These are phyloP conservation scores for Percina caprodes DNA, from an alignment of 2,113 vertebrate species.

Conservation along the genomic window DNA sequence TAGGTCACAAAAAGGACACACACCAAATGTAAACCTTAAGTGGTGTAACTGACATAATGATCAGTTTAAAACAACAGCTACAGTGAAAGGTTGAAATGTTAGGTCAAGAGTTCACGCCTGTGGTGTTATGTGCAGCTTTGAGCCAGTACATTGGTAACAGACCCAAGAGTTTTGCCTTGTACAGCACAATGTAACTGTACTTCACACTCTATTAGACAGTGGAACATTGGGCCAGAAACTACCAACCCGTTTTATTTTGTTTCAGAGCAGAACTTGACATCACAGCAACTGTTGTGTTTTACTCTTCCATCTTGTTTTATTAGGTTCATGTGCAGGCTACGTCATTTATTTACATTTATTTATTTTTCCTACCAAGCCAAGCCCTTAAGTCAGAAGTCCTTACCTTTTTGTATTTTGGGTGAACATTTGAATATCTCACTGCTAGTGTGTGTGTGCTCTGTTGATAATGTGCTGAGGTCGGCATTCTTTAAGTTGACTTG, in stretches of 20 bases:
- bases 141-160: constrained; percentile 14
- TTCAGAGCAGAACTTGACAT: constrained; percentile 22
- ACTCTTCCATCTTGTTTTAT: constrained; percentile 30
- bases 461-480: constrained; percentile 70
- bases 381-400: constrained; percentile 25
- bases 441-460: constrained; percentile 50
- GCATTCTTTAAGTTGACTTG: constrained; percentile 76
- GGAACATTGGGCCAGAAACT: constrained; percentile 46
- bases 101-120: constrained; percentile 44
- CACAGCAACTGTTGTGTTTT: constrained; percentile 23
- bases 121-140: constrained; percentile 29
- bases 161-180: constrained; percentile 42
- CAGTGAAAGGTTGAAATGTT: constrained; percentile 35
- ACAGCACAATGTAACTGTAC: constrained; percentile 49
- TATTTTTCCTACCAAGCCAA: constrained; percentile 1
- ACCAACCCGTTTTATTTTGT: not conserved
- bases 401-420: constrained; percentile 54
- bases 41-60: not conserved
- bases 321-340: constrained; percentile 19
- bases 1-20: constrained; percentile 8
- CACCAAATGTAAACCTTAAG: constrained; percentile 7
- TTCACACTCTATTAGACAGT: constrained; percentile 51
- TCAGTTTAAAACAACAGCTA: constrained; percentile 27
- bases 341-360: not conserved
- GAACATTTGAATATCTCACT: constrained; percentile 53